Evolutionary conservation across 1,140 invertebrate species (phyloP).

Genomic region (Belonocnema kinseyi): DNA sequence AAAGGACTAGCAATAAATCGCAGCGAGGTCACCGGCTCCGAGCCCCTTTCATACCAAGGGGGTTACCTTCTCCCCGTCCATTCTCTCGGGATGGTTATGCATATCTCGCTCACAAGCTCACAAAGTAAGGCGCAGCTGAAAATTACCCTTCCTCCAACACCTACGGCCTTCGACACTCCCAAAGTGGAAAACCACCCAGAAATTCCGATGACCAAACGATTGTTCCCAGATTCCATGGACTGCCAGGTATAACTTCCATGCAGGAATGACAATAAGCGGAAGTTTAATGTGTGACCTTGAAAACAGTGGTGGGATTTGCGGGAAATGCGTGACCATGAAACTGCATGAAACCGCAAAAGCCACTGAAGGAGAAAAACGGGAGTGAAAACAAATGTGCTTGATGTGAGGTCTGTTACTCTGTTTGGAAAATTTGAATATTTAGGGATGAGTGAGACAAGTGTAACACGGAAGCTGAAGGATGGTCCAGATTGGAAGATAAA

Average conservation of each 20-base stretch:
- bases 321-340: background rate
- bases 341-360: conserved; percentile 2
- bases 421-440: background rate
- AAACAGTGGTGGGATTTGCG: background rate
- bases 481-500: background rate
- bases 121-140: conserved; percentile 44
- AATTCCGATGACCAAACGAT: background rate
- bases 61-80: conserved; percentile 48
- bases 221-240: background rate
- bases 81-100: conserved; percentile 48
- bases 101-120: conserved; percentile 50
- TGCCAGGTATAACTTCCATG: background rate
- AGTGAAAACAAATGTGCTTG: background rate
- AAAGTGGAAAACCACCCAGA: conserved; percentile 18
- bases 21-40: conserved; percentile 55
- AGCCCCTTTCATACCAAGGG: conserved; percentile 48
- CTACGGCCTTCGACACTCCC: conserved; percentile 12
- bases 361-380: background rate
- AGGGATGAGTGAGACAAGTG: too few species aligned
- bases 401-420: background rate
- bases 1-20: conserved; percentile 56
- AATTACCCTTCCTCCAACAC: conserved; percentile 44
- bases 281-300: background rate
- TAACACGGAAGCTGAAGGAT: background rate
- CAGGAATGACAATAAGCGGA: background rate